Conservation (phyloP, 2,797 vertebrate genomes). For the Lindbergichthys nudifrons region DNA sequence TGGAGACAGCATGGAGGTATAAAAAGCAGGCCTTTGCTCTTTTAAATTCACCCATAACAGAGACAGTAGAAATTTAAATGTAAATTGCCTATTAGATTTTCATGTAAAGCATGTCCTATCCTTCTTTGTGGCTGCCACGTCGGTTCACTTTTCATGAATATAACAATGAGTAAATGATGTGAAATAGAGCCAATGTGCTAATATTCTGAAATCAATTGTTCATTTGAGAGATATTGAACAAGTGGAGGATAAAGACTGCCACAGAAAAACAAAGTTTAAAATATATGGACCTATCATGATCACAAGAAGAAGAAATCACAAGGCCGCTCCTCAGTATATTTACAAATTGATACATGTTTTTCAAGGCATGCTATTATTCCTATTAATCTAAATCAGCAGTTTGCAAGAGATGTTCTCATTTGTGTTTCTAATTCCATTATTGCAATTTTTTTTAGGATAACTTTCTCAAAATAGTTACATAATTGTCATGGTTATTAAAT, state of each 20-base stretch:
- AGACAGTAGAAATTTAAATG: slow-evolving; percentile 85
- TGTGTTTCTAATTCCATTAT: background rate
- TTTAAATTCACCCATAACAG: slow-evolving; percentile 81
- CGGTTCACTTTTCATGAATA: slow-evolving; percentile 65
- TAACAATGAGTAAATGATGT: slow-evolving; percentile 65
- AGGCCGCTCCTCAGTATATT: slow-evolving; percentile 1
- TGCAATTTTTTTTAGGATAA: background rate
- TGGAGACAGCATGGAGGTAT: slow-evolving; percentile 73
- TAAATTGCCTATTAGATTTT: slow-evolving; percentile 86
- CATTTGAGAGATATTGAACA: slow-evolving; percentile 41
- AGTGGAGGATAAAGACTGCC: slow-evolving; percentile 24
- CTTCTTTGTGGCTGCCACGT: slow-evolving; percentile 70
- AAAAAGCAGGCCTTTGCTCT: slow-evolving; percentile 78
- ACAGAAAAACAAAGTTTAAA: slow-evolving; percentile 30
- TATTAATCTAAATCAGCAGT: slow-evolving; percentile 19
- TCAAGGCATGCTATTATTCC: slow-evolving; percentile 12
- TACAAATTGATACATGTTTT: slow-evolving; percentile 35
- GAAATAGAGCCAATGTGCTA: slow-evolving; percentile 53
- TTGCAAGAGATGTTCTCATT: background rate
- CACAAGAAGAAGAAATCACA: slow-evolving; percentile 11
- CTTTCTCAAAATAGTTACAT: background rate
- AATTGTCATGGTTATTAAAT: slow-evolving; percentile 3
- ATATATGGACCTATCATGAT: slow-evolving; percentile 3
- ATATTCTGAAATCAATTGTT: slow-evolving; percentile 56
- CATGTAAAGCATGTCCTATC: slow-evolving; percentile 79